Evolutionary conservation across 2,797 vertebrate genomes (phyloP).

Genomic region (Coranthus polyacanthus): DNA sequence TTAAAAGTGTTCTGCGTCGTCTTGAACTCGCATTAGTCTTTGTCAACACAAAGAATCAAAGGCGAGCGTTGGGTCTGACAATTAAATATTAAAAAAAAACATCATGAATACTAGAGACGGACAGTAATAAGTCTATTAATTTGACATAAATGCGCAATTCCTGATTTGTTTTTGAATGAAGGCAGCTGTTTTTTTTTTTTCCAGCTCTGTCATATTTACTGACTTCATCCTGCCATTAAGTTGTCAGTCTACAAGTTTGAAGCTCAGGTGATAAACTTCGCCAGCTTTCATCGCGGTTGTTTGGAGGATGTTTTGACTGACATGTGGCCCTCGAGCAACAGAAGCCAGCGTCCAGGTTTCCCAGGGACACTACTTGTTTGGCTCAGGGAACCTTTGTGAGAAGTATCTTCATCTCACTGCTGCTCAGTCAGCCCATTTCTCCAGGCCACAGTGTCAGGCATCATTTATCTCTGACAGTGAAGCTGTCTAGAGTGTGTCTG

Average conservation of each 20-base stretch:
- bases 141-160: constrained; percentile 47
- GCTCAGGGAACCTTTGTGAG: constrained; percentile 81
- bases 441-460: constrained; percentile 79
- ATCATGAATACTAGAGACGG: constrained; percentile 49
- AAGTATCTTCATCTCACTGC: constrained; percentile 81
- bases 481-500: constrained; percentile 61
- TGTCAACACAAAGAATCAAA: constrained; percentile 74
- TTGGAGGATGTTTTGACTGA: constrained; percentile 82
- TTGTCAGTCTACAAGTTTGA: constrained; percentile 78
- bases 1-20: constrained; percentile 77
- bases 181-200: background rate
- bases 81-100: constrained; percentile 69
- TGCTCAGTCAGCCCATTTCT: constrained; percentile 76
- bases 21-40: constrained; percentile 83
- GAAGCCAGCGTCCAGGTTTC: constrained; percentile 74
- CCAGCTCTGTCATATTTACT: background rate
- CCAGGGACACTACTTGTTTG: constrained; percentile 81
- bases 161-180: constrained; percentile 64
- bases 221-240: constrained; percentile 69
- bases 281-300: constrained; percentile 75
- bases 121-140: constrained; percentile 52
- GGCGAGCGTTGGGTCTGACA: constrained; percentile 56
- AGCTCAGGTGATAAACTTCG: constrained; percentile 73
- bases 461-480: constrained; percentile 81
- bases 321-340: constrained; percentile 76